Percentiles rank a stretch among this genome's conserved stretches.
These are phyloP conservation scores for Leptothorax acervorum DNA, from an alignment of 2,888 invertebrate species.

Conservation along the genomic window DNA sequence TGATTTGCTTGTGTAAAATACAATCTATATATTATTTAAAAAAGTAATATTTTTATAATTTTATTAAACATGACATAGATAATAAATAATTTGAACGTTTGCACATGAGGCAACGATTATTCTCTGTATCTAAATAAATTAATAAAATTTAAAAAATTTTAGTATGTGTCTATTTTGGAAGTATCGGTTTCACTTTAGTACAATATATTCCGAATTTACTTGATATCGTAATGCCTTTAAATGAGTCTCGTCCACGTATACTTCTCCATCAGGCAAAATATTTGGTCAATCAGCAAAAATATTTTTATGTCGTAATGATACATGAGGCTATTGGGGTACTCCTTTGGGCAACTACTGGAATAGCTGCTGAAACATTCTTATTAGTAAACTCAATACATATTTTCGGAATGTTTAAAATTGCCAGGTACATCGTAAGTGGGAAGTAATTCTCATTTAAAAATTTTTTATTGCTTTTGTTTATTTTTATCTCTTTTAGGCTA, in stretches of 20 bases:
- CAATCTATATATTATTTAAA: neutral
- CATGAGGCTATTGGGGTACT: neutral
- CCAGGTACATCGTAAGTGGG: conserved; percentile 6
- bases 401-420: conserved; percentile 25
- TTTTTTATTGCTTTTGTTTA: neutral
- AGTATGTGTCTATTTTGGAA: neutral
- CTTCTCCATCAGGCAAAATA: neutral
- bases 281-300: conserved; percentile 13
- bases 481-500: neutral
- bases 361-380: conserved; percentile 9
- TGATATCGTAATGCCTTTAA: conserved; percentile 13
- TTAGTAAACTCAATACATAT: conserved; percentile 5
- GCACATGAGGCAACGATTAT: neutral
- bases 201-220: neutral
- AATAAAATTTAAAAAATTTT: neutral
- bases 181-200: neutral
- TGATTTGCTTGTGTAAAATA: neutral
- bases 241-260: conserved; percentile 5
- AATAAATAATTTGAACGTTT: neutral
- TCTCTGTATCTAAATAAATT: neutral
- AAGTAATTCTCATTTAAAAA: neutral
- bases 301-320: conserved; percentile 1
- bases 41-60: neutral
- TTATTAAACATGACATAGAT: neutral
- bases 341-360: neutral